Conservation (phyloP, 2,888 invertebrate genomes). For the Dione vanillae region DNA sequence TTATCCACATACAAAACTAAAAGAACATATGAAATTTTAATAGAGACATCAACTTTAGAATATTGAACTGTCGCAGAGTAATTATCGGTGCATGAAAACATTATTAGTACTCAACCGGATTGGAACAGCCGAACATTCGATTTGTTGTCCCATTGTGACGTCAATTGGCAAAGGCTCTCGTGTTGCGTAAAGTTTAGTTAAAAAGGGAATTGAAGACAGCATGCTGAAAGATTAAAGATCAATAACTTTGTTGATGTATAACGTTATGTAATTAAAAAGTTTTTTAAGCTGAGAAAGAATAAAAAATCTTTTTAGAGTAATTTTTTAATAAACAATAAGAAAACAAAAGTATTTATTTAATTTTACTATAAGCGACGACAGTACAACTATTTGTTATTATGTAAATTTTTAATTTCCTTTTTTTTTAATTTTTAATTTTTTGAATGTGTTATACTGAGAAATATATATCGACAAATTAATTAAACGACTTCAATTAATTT, state of each 20-base stretch:
- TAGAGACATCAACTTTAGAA: not conserved
- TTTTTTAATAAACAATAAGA: not conserved
- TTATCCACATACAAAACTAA: no score
- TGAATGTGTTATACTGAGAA: not conserved
- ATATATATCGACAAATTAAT: not conserved
- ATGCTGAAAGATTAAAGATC: not conserved
- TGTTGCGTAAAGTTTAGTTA: slow-evolving; percentile 48
- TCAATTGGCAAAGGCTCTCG: slow-evolving; percentile 52
- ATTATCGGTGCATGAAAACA: slow-evolving; percentile 45
- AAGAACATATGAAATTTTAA: not conserved
- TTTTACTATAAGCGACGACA: slow-evolving; percentile 9
- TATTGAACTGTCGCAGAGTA: slow-evolving; percentile 23
- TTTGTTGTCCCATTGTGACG: slow-evolving; percentile 52
- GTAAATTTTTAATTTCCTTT: not conserved
- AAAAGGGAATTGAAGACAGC: slow-evolving; percentile 36
- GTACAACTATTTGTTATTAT: not conserved
- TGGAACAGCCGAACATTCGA: slow-evolving; percentile 45
- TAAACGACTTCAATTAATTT: not conserved
- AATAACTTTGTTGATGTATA: no score
- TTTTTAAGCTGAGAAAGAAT: no score
- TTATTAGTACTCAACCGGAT: slow-evolving; percentile 45
- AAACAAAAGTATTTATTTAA: not conserved
- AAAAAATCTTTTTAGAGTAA: no score
- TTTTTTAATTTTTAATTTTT: no score
- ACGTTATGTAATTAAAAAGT: no score